phyloP scores from a whole-genome alignment of 2,888 invertebrate genomes.

The Temnothorax unifasciatus region DNA sequence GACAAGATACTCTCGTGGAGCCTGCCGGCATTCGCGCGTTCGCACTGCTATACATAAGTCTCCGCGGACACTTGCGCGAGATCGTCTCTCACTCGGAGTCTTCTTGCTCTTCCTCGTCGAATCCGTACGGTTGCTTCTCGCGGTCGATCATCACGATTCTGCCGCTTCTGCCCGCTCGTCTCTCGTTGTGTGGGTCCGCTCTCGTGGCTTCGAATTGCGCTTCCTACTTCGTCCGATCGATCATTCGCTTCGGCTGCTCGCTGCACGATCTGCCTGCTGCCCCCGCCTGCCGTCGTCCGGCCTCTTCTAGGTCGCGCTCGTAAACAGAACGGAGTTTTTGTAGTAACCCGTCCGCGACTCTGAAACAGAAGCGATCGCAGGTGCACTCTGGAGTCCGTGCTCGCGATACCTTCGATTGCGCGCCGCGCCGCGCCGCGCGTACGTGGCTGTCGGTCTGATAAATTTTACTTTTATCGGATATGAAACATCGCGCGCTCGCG shows the following conservation, averaged over 20 bases:
- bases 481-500: not conserved
- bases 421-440: too few species aligned
- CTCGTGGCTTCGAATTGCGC: constrained; percentile 85
- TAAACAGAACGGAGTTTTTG: constrained; percentile 96
- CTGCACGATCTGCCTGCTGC: constrained; percentile 65
- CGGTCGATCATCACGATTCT: constrained; percentile 80
- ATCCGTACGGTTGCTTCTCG: constrained; percentile 55
- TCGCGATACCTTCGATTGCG: not conserved
- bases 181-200: constrained; percentile 88
- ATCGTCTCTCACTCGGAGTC: constrained; percentile 78
- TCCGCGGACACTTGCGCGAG: constrained; percentile 47
- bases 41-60: constrained; percentile 26
- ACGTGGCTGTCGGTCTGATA: not conserved
- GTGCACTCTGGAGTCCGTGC: constrained; percentile 54
- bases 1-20: constrained; percentile 20
- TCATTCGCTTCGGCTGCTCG: constrained; percentile 74
- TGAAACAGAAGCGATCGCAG: constrained; percentile 82
- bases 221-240: constrained; percentile 87
- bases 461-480: constrained; percentile 14
- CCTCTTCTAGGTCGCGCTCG: constrained; percentile 91
- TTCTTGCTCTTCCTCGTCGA: constrained; percentile 16
- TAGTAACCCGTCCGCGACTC: constrained; percentile 90
- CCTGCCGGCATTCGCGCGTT: constrained; percentile 33
- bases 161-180: not conserved
- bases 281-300: constrained; percentile 75